Base-by-base conservation (phyloP, 2,113 vertebrate genomes). In the Vicugna pacos region DNA sequence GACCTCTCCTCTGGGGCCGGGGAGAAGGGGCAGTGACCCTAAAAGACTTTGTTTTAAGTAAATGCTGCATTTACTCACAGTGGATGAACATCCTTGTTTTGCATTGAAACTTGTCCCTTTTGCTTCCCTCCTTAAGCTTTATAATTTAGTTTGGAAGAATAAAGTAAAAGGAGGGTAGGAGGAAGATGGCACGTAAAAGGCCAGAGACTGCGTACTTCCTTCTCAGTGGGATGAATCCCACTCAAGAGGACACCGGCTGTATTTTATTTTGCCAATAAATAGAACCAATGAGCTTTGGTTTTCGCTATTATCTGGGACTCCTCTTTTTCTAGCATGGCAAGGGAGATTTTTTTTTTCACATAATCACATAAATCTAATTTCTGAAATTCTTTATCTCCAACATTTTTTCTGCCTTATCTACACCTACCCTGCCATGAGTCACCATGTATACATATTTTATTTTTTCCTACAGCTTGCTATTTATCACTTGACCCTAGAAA, bases 211-310 rank as follows among this genome's bases (percentile, higher is more conserved):
- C 38, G 32, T 48, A 28, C 56, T 70, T 80, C 24, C 87, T 62
- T 62, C 50, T 52, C 6, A 0, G 32, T n/a, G 56, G 38, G 72
- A 88, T 26, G 60, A 60, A 87, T 26, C 22, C 30, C 12, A 17
- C 52, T 46, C 60, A 35, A 28, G 2, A 20, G 65, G 85, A 88
- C 69, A 79, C 48, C 0, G 0, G 56, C 62, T 73, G 0, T 72
- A 77, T 91, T 95, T 94, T 81, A 76, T 58, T 70, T 91, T 91
- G 54, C 62, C 76, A 91, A 80, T 91, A 95, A 93, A 67, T 73
- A n/a, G 22, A 87, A 91, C 50, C 76, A 73, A 73, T 28, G n/a
- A 79, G 28, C 32, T 62, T 62, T 46, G 42, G 3, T 19, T 86
- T 93, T 64, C 70, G 35, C 65, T 70, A 42, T 86, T 76, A 12